These are phyloP conservation scores for Babylonia areolata DNA, from an alignment of 1,140 invertebrate species.

Conservation along the genomic window DNA sequence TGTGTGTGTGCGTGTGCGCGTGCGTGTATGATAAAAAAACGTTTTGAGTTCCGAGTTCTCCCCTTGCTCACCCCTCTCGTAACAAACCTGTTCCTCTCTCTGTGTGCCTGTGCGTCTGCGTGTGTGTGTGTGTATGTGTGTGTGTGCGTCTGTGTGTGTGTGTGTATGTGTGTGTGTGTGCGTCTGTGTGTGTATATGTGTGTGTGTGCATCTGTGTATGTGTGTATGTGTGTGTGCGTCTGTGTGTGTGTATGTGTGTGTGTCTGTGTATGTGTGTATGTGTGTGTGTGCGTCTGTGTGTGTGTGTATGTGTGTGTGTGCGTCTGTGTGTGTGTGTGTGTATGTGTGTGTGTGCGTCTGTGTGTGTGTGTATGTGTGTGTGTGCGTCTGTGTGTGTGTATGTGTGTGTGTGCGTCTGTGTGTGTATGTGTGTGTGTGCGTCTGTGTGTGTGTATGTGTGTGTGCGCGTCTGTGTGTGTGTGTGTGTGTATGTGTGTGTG, in stretches of 20 bases:
- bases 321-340: background rate
- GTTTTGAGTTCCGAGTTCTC: background rate
- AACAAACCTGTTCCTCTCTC: no score
- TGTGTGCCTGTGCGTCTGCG: background rate
- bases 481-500: slow-evolving; percentile 8
- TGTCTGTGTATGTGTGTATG: background rate
- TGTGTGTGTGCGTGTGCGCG: background rate
- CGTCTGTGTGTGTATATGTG: slow-evolving; percentile 5
- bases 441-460: background rate
- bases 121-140: slow-evolving; percentile 12
- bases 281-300: background rate
- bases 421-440: slow-evolving; percentile 6
- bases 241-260: slow-evolving; percentile 2
- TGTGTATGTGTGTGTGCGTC: background rate
- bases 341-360: slow-evolving; percentile 13
- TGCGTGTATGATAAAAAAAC: background rate
- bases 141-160: background rate
- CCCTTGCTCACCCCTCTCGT: no score
- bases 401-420: background rate
- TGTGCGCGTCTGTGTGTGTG: slow-evolving; percentile 4
- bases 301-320: background rate
- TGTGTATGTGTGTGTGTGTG: background rate
- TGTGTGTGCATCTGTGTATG: background rate
- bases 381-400: background rate
- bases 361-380: background rate